These are phyloP conservation scores for Synergus gifuensis DNA, from an alignment of 2,888 invertebrate species.

Conservation along the genomic window DNA sequence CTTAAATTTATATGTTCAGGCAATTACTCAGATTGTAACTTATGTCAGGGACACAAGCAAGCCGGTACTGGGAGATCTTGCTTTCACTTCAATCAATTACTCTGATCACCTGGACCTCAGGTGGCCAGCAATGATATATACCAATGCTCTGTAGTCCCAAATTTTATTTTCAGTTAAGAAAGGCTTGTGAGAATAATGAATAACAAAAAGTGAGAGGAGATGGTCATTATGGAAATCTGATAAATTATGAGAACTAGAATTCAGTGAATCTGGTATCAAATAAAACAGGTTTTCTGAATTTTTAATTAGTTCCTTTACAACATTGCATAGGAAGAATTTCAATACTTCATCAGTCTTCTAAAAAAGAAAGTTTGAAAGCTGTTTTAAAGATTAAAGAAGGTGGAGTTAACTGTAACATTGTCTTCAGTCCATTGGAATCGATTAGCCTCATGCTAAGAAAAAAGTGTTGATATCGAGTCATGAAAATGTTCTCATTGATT, in stretches of 20 bases:
- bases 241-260: neutral
- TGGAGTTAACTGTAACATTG: conserved; percentile 27
- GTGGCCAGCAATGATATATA: neutral
- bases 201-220: neutral
- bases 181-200: neutral
- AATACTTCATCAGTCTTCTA: neutral
- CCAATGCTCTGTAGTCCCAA: neutral
- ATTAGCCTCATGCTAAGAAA: conserved; percentile 13
- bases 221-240: neutral
- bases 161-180: neutral
- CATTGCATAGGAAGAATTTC: neutral
- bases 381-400: neutral
- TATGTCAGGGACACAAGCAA: conserved; percentile 56
- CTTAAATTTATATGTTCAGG: neutral
- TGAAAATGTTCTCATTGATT: neutral
- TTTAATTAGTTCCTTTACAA: neutral
- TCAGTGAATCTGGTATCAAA: neutral
- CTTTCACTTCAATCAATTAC: conserved; percentile 51
- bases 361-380: conserved; percentile 9
- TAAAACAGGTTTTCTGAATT: neutral
- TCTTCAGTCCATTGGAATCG: neutral
- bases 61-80: conserved; percentile 49
- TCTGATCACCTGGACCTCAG: conserved; percentile 49
- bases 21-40: conserved; percentile 49
- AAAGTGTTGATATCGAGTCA: conserved; percentile 9